phyloP scores from a whole-genome alignment of 2,888 invertebrate species.

The Dynastes grantii region DNA sequence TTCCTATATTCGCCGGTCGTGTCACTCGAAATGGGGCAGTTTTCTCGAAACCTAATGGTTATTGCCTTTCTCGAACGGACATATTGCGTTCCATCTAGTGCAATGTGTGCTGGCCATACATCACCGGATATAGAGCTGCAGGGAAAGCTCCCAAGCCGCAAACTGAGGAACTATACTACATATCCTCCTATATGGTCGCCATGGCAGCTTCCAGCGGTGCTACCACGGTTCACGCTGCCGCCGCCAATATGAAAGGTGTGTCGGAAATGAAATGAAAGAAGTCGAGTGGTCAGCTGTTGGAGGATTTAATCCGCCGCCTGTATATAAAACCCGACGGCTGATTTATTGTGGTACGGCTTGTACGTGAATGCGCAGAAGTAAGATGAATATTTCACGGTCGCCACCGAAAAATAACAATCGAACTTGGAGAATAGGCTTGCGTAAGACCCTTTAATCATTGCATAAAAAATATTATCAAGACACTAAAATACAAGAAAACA shows the following conservation, averaged over 20 bases:
- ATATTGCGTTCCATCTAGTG: conserved; percentile 76
- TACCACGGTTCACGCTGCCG: conserved; percentile 28
- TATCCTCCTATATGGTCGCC: conserved; percentile 10
- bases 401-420: conserved; percentile 20
- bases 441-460: no score
- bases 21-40: conserved; percentile 76
- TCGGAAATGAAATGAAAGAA: conserved; percentile 58
- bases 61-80: conserved; percentile 76
- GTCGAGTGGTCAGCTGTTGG: conserved; percentile 58
- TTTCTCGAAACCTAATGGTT: conserved; percentile 77
- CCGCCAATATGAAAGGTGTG: conserved; percentile 33
- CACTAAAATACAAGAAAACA: no score
- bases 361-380: neutral
- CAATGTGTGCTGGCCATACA: conserved; percentile 75
- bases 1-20: conserved; percentile 75
- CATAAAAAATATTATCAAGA: no score
- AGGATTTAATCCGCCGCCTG: conserved; percentile 40
- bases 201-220: conserved; percentile 26
- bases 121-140: conserved; percentile 70
- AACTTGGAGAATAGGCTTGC: neutral
- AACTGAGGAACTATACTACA: conserved; percentile 36
- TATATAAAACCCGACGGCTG: conserved; percentile 22
- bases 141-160: conserved; percentile 52
- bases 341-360: conserved; percentile 28
- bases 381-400: conserved; percentile 25